These are phyloP conservation scores for Austrolebias charrua DNA, from an alignment of 2,797 vertebrate genomes.

Conservation along the genomic window DNA sequence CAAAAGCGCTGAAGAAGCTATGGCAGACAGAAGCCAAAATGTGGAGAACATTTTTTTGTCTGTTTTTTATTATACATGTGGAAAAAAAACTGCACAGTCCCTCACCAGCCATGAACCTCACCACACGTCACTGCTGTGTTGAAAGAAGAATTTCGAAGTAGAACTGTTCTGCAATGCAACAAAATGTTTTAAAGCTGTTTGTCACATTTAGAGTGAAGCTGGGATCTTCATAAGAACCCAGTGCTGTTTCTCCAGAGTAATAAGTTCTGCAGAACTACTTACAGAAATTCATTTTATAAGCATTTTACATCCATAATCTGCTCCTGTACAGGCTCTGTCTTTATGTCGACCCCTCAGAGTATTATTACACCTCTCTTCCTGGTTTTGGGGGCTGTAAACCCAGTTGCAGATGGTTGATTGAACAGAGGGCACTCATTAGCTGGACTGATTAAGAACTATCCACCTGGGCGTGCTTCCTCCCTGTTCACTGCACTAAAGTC, in stretches of 20 bases:
- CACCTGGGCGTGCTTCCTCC: background rate
- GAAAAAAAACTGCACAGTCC: too few relatives aligned
- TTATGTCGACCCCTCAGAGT: constrained; percentile 14
- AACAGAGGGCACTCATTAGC: constrained; percentile 18
- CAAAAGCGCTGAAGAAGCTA: too few relatives aligned
- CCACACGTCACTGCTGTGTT: too few relatives aligned
- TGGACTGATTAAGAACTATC: constrained; percentile 7
- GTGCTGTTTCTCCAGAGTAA: constrained; percentile 5
- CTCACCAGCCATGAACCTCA: too few relatives aligned
- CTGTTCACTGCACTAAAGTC: constrained; percentile 22
- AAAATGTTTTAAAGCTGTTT: background rate
- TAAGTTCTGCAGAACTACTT: background rate
- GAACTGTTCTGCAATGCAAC: too few relatives aligned
- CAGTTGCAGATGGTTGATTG: constrained; percentile 5
- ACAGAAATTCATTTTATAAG: constrained; percentile 9
- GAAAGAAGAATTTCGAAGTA: too few relatives aligned
- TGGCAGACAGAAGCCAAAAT: too few relatives aligned
- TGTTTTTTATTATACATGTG: too few relatives aligned
- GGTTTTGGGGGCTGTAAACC: constrained; percentile 33
- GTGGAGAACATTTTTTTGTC: too few relatives aligned
- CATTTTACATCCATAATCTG: background rate
- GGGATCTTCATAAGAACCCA: background rate
- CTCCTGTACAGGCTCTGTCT: constrained; percentile 11
- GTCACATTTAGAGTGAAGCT: background rate
- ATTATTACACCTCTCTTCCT: constrained; percentile 17